phyloP scores from a whole-genome alignment of 2,888 invertebrate species.

The Mantis religiosa region DNA sequence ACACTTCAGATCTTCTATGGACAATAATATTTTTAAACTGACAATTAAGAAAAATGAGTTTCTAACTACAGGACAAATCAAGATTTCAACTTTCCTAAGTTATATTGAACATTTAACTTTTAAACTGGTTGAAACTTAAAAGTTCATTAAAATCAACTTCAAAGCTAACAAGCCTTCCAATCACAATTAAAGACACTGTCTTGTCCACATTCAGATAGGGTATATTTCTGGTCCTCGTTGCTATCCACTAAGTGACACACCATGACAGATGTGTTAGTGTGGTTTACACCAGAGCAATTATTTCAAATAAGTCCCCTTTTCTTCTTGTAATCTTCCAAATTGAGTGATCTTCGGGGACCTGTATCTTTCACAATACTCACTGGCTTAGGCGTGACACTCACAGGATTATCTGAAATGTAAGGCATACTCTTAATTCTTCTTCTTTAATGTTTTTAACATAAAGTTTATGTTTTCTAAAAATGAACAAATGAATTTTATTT shows the following conservation, averaged over 20 bases:
- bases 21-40: background rate
- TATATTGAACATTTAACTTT: background rate
- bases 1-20: background rate
- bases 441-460: no score
- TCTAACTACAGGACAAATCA: background rate
- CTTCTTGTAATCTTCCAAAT: slow-evolving; percentile 90
- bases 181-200: background rate
- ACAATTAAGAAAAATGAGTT: background rate
- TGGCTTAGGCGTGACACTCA: slow-evolving; percentile 71
- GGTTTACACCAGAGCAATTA: background rate
- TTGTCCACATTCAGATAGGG: background rate
- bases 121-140: background rate
- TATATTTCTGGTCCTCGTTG: background rate
- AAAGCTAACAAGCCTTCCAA: background rate
- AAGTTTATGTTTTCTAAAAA: no score
- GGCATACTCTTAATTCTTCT: slow-evolving; percentile 10
- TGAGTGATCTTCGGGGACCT: slow-evolving; percentile 79
- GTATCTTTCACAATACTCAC: slow-evolving; percentile 69
- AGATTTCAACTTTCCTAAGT: background rate
- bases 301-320: slow-evolving; percentile 80
- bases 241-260: background rate
- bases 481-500: no score
- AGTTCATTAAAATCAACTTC: background rate
- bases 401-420: slow-evolving; percentile 59
- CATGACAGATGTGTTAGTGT: background rate